Conservation (phyloP, 2,888 invertebrate species). For the Diachrysia chrysitis region DNA sequence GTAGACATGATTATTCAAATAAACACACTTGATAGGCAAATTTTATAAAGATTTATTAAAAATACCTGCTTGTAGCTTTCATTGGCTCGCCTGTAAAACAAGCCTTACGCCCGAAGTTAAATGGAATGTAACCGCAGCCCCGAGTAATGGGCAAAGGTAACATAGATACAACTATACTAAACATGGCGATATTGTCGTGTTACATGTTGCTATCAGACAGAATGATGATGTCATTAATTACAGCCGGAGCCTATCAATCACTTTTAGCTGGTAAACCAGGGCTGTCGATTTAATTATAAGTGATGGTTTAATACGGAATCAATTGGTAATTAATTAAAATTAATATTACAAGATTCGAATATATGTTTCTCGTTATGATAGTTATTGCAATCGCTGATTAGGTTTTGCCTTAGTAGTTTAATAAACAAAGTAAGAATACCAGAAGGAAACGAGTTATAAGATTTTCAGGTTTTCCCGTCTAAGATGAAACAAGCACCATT, state of each 20-base stretch:
- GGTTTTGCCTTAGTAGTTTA: too few species aligned
- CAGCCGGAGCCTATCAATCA: background rate
- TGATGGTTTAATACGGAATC: background rate
- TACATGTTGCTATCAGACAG: slow-evolving; percentile 19
- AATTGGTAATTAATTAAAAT: background rate
- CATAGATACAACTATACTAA: slow-evolving; percentile 23
- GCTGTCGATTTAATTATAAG: background rate
- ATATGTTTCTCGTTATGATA: too few species aligned
- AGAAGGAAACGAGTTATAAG: too few species aligned
- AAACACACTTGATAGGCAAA: background rate
- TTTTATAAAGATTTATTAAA: background rate
- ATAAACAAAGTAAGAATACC: too few species aligned
- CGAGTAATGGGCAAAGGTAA: slow-evolving; percentile 50
- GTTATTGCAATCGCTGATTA: too few species aligned
- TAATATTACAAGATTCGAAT: background rate
- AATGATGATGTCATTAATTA: slow-evolving; percentile 21
- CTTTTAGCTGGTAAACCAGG: slow-evolving; percentile 5
- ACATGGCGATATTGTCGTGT: slow-evolving; percentile 23
- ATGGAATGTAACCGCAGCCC: slow-evolving; percentile 74
- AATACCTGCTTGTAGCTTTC: background rate
- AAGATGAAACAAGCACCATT: too few species aligned
- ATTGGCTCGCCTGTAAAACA: slow-evolving; percentile 19
- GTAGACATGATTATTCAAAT: background rate
- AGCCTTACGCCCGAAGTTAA: slow-evolving; percentile 66
- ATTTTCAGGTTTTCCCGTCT: too few species aligned